Percentiles rank a stretch among this genome's conserved stretches.
Evolutionary conservation across 2,888 invertebrate species (phyloP).

Genomic region (Tupiocoris notatus): DNA sequence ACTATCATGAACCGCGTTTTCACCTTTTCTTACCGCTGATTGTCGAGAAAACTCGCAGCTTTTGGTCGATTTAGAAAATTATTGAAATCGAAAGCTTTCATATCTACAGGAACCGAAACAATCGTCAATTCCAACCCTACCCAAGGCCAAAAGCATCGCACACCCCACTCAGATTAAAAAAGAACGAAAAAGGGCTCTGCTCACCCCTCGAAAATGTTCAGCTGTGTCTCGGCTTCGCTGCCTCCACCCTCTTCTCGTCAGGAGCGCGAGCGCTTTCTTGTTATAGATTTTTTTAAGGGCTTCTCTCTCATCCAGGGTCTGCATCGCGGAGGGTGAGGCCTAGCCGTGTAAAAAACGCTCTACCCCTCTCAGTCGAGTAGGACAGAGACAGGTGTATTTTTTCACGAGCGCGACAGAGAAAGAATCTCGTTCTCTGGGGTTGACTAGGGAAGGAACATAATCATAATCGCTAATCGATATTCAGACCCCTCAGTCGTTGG

Average conservation of each 20-base stretch:
- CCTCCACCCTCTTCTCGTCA: not conserved
- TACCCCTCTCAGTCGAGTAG: not conserved
- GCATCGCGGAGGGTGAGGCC: not conserved
- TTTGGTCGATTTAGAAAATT: too few species aligned
- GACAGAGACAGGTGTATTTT: not conserved
- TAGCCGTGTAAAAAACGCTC: not conserved
- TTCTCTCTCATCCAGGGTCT: not conserved
- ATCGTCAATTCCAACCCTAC: too few species aligned
- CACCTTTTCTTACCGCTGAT: too few species aligned
- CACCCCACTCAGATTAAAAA: not conserved
- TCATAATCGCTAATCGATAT: slow-evolving; percentile 33
- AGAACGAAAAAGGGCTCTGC: not conserved
- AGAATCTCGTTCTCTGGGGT: not conserved
- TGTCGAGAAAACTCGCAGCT: too few species aligned
- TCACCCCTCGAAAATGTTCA: not conserved
- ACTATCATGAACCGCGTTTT: too few species aligned
- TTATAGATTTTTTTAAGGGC: not conserved
- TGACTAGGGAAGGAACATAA: slow-evolving; percentile 2
- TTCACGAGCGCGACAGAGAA: not conserved
- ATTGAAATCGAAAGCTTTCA: too few species aligned
- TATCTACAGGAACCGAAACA: too few species aligned
- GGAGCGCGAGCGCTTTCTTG: not conserved
- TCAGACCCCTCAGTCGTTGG: not conserved
- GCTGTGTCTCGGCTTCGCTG: not conserved
- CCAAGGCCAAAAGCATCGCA: not conserved